Evolutionary conservation across 2,797 vertebrate species (phyloP), one percentile per base, ranked within the genome.

Genomic region (Oreochromis grahami): DNA sequence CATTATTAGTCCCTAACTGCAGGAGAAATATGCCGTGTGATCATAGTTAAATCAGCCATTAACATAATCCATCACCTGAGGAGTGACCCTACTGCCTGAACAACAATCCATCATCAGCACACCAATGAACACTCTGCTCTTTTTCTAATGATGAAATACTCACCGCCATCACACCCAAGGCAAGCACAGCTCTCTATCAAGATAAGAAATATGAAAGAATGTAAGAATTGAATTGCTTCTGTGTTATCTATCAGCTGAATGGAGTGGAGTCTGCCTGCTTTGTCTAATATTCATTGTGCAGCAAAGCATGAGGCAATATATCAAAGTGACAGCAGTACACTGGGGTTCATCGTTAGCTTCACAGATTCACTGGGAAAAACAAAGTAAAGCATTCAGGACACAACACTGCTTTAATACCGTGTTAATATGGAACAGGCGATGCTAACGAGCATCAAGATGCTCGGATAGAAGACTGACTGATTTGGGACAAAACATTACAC

Each of bases 301-400:
- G 85, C 83, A 74, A 72, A 81, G 82, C 55, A 48, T 55, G 77
- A 87, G 78, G 81, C 78, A 1, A 91, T 92, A 36, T 9, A 87
- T 95, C 92, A 93, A 81, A 84, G 83, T 80, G 89, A 87, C 92
- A 90, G 81, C 82, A 15, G 80, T 74, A 65, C 63, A 10, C 29
- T 14, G 32, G 77, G 81, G 74, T 79, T 86, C 74, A 58, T 45
- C 15, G 34, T 52, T 32, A 19, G 55, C 76, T 86, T 78, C 68
- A 84, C 51, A 29, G 45, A 65, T 86, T 87, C 50, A 78, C 56
- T 12, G 8, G 74, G 63, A 80, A 51, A 77, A 78, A 81, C 77
- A 60, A 51, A 87, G 80, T n/a, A 15, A 80, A 76, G 72, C 77
- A 86, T 41, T 32, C 10, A 41, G 72, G 65, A 24, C 52, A 74